Conservation (phyloP, 2,113 vertebrate genomes). For the Xenus cinereus region DNA sequence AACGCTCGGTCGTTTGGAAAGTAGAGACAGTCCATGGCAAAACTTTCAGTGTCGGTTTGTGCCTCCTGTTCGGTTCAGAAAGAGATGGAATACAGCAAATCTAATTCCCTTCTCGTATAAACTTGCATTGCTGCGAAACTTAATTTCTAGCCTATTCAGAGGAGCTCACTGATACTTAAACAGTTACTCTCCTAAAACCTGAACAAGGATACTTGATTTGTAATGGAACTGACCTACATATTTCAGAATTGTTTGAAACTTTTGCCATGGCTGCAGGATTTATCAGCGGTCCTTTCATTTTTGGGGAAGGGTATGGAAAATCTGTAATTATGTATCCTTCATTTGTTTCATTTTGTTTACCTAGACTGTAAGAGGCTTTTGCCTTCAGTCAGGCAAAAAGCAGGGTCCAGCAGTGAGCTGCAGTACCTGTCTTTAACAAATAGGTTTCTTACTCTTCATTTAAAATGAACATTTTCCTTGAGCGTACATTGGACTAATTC, state of each 20-base stretch:
- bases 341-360: constrained; percentile 74
- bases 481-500: constrained; percentile 74
- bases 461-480: constrained; percentile 65
- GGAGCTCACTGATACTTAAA: constrained; percentile 80
- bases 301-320: constrained; percentile 69
- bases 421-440: constrained; percentile 74
- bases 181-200: constrained; percentile 78
- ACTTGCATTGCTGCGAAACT: constrained; percentile 78
- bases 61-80: constrained; percentile 80
- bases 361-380: constrained; percentile 81
- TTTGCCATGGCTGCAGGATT: constrained; percentile 90
- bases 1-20: constrained; percentile 99
- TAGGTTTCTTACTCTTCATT: constrained; percentile 75
- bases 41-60: constrained; percentile 84
- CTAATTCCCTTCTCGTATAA: constrained; percentile 79
- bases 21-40: constrained; percentile 92
- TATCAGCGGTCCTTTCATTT: constrained; percentile 71
- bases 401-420: constrained; percentile 75
- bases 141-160: constrained; percentile 80
- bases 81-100: constrained; percentile 80
- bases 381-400: constrained; percentile 79
- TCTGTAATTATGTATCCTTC: constrained; percentile 71
- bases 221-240: constrained; percentile 79
- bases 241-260: constrained; percentile 85
- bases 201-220: constrained; percentile 78